Base-by-base conservation (phyloP, 1,140 invertebrate genomes). In the Pachypsylla venusta region DNA sequence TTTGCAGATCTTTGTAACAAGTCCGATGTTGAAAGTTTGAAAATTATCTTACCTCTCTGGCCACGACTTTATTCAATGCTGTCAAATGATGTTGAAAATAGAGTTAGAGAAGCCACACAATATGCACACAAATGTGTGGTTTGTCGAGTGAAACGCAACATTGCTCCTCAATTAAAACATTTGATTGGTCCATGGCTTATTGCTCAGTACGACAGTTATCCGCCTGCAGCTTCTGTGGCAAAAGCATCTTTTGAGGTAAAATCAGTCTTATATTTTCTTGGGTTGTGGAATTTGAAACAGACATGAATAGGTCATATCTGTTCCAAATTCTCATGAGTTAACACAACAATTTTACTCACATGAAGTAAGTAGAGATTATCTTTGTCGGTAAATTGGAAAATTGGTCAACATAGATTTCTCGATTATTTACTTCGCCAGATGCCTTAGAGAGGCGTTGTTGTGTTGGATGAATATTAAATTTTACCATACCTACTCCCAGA, bases 121-220 rank as follows among this genome's bases (percentile, higher is more conserved):
- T 62, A 76, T 56, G 81, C 86, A n/a, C 81, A 88, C 65, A 74
- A 76, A 56, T 70, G 79, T 16, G 68, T 93, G 16, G 79, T 84
- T 10, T 71, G 73, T 3, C 78, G 81, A 69, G 79, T 83, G 30
- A 81, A 83, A 25, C 77, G 82, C 56, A 79, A 82, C 66, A 74
- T 93, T 54, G 89, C 87, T 2, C 81, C 83, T 1, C 79, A 84
- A 70, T 73, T 93, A 0, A 88, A 87, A 67, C 76, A 79, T 64
- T 64, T 93, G 2, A 80, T 85, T 61, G 82, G 83, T 10, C 71
- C 78, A 19, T 89, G 86, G 85, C 78, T 91, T 62, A 76, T 83
- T 2, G 81, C 83, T 19, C 84, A 87, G 66, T 86, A 80, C 72
- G 91, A 94, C 66, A 81, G 80, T 5, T 87, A 89, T 72, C 76